A percentile compares a stretch with the other conserved stretches of the same genome.
Conservation (phyloP, 2,888 invertebrate species). For the Chloromyia formosa region DNA sequence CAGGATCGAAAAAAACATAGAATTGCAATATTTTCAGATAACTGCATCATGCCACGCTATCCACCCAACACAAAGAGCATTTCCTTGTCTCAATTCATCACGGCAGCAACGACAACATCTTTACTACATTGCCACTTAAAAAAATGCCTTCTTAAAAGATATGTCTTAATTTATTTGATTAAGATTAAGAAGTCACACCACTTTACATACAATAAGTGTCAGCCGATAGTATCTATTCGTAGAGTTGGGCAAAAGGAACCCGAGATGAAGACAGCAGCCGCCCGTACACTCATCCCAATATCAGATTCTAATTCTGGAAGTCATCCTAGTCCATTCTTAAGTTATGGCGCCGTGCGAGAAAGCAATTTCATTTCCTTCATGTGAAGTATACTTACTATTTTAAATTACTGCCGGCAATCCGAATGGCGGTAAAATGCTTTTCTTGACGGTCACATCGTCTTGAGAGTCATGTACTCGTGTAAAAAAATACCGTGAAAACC, state of each 20-base stretch:
- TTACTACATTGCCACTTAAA: slow-evolving; percentile 8
- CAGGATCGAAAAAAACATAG: too few species aligned
- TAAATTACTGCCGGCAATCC: slow-evolving; percentile 27
- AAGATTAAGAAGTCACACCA: slow-evolving; percentile 38
- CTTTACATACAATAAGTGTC: slow-evolving; percentile 40
- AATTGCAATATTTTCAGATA: not conserved
- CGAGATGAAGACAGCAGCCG: not conserved
- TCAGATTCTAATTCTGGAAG: slow-evolving; percentile 34
- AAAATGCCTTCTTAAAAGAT: slow-evolving; percentile 28
- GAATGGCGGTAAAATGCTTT: slow-evolving; percentile 11
- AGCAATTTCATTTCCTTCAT: slow-evolving; percentile 27
- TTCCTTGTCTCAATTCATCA: slow-evolving; percentile 27
- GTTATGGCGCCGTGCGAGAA: slow-evolving; percentile 21
- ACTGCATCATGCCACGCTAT: slow-evolving; percentile 17
- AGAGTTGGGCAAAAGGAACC: slow-evolving; percentile 8
- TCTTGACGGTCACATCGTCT: not conserved
- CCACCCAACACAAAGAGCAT: slow-evolving; percentile 22
- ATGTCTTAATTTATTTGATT: slow-evolving; percentile 40
- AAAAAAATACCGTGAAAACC: slow-evolving; percentile 1
- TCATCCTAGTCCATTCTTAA: slow-evolving; percentile 26
- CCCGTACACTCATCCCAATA: not conserved
- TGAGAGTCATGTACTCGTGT: too few species aligned
- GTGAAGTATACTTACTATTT: not conserved
- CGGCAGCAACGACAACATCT: not conserved
- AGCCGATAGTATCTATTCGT: slow-evolving; percentile 21